These are phyloP conservation scores for Polyodon spathula DNA, from an alignment of 2,113 vertebrate species.

Conservation along the genomic window DNA sequence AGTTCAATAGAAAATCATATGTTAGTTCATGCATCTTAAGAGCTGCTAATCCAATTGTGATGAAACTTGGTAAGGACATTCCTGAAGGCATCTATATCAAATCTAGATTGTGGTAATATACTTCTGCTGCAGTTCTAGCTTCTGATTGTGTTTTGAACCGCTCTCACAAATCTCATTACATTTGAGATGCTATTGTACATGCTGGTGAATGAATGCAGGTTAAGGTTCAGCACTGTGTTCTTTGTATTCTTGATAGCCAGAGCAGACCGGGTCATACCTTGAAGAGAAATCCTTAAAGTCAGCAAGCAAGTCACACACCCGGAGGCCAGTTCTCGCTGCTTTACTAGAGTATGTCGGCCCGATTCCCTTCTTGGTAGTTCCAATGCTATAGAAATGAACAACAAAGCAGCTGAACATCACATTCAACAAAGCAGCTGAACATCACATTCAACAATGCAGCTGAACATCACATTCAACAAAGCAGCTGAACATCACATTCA, in stretches of 20 bases:
- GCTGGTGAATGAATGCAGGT: too few relatives aligned
- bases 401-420: not conserved
- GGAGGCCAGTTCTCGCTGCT: slow-evolving; percentile 85
- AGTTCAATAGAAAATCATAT: too few relatives aligned
- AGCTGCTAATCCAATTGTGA: too few relatives aligned
- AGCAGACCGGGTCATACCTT: slow-evolving; percentile 48
- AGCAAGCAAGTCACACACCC: slow-evolving; percentile 86
- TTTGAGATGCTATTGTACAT: too few relatives aligned
- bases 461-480: not conserved
- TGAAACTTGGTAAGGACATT: too few relatives aligned
- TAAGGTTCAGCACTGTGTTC: not conserved
- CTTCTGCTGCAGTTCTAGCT: too few relatives aligned
- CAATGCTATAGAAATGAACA: slow-evolving; percentile 62
- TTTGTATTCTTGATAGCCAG: too few relatives aligned
- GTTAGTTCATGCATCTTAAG: too few relatives aligned
- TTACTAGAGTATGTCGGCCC: slow-evolving; percentile 94
- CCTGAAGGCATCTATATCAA: too few relatives aligned
- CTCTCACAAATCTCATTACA: too few relatives aligned
- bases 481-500: not conserved
- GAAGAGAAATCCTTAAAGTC: slow-evolving; percentile 87
- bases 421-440: not conserved
- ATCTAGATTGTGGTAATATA: too few relatives aligned
- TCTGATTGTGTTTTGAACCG: too few relatives aligned
- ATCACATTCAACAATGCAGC: not conserved
- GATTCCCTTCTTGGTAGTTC: slow-evolving; percentile 95